Conservation (phyloP, 2,113 vertebrate species). For the Menidia beryllina region DNA sequence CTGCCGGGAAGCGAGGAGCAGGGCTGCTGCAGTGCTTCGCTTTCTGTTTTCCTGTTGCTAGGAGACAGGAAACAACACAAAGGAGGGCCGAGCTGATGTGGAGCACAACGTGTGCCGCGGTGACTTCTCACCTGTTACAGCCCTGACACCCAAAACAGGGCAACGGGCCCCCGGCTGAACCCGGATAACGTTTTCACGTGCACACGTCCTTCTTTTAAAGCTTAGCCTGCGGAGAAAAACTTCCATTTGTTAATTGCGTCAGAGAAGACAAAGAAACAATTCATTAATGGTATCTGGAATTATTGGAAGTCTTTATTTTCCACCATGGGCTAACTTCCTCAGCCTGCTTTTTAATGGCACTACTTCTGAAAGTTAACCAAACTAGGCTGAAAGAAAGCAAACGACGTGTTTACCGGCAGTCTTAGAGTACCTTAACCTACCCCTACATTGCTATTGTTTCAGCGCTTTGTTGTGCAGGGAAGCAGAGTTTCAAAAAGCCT, state of each 20-base stretch:
- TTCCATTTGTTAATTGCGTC: background rate
- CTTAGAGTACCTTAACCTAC: conserved; percentile 51
- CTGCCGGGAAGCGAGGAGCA: conserved; percentile 4
- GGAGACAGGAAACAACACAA: background rate
- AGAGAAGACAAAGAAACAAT: background rate
- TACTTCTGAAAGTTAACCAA: conserved; percentile 37
- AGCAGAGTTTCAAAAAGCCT: conserved; percentile 16
- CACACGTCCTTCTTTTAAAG: background rate
- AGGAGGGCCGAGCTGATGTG: background rate
- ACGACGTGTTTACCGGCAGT: conserved; percentile 56
- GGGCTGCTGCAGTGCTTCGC: background rate
- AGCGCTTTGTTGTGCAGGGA: conserved; percentile 54
- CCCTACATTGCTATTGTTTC: conserved; percentile 52
- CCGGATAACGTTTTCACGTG: background rate
- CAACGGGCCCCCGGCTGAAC: background rate
- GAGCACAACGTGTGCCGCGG: background rate
- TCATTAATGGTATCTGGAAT: background rate
- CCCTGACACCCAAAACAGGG: background rate
- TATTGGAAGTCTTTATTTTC: background rate
- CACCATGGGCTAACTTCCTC: background rate
- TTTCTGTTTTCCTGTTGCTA: conserved; percentile 12
- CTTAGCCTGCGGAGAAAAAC: background rate
- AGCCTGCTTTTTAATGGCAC: conserved; percentile 31
- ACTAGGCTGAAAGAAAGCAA: conserved; percentile 28
- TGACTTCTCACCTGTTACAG: background rate